These are phyloP conservation scores for Leptatherina wallacei DNA, from an alignment of 2,797 vertebrate genomes.

Conservation along the genomic window DNA sequence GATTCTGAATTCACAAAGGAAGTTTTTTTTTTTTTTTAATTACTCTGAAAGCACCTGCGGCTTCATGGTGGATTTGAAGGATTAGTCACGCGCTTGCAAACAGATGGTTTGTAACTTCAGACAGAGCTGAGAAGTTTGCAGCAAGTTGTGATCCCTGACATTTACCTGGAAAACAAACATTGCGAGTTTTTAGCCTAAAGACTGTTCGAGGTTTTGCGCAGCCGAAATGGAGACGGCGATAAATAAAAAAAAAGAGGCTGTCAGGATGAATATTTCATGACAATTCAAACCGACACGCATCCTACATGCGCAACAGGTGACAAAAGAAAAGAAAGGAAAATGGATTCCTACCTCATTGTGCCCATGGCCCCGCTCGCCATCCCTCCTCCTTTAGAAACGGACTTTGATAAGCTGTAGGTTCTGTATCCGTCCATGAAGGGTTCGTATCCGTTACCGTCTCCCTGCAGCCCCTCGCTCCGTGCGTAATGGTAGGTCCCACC, in stretches of 20 bases:
- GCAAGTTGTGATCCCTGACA: neutral
- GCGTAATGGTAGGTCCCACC: slow-evolving; percentile 37
- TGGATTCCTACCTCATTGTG: neutral
- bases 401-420: slow-evolving; percentile 47
- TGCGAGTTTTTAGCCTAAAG: neutral
- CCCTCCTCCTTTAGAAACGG: neutral
- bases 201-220: neutral
- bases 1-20: neutral
- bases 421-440: slow-evolving; percentile 58
- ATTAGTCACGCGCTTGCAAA: too few relatives aligned
- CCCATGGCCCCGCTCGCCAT: neutral
- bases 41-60: neutral
- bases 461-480: slow-evolving; percentile 60
- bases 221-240: slow-evolving; percentile 13
- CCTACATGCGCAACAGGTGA: neutral
- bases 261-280: slow-evolving; percentile 51
- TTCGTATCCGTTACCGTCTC: slow-evolving; percentile 72
- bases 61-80: neutral
- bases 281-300: neutral
- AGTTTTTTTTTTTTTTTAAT: neutral
- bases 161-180: neutral
- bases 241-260: neutral
- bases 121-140: too few relatives aligned
- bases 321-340: neutral
- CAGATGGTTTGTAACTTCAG: too few relatives aligned